phyloP scores from a whole-genome alignment of 2,113 vertebrate genomes.

The Lycocorax pyrrhopterus region DNA sequence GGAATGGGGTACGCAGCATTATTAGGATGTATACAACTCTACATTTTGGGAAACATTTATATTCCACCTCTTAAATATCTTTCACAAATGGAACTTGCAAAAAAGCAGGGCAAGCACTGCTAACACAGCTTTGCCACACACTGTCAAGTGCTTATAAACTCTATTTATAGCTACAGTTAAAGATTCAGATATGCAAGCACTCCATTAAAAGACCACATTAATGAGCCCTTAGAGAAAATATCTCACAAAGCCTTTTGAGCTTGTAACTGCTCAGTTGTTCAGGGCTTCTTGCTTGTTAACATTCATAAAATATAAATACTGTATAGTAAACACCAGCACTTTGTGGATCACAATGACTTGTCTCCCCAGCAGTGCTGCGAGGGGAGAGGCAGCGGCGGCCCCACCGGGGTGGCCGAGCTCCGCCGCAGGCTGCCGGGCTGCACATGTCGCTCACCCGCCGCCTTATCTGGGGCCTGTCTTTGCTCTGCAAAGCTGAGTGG shows the following conservation, averaged over 20 bases:
- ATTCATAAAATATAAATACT: constrained; percentile 69
- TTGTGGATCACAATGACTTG: neutral
- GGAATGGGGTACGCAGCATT: neutral
- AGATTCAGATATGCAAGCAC: constrained; percentile 65
- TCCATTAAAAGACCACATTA: constrained; percentile 72
- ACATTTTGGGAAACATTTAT: neutral
- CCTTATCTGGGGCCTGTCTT: neutral
- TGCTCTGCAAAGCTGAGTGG: neutral
- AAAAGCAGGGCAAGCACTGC: constrained; percentile 50
- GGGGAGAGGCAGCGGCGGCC: neutral
- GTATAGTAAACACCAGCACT: constrained; percentile 39
- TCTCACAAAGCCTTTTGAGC: constrained; percentile 68
- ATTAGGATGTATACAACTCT: neutral
- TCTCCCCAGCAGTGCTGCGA: neutral
- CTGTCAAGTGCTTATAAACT: constrained; percentile 64
- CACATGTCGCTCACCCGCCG: fast-evolving
- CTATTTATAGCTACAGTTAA: constrained; percentile 72
- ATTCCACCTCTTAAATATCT: neutral
- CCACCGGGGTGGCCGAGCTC: neutral
- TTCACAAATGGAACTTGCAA: constrained; percentile 9
- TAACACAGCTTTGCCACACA: constrained; percentile 58
- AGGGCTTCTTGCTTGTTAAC: constrained; percentile 66
- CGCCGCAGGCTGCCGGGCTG: neutral
- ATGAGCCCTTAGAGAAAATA: constrained; percentile 71
- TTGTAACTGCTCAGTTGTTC: constrained; percentile 61